These are phyloP conservation scores for Zhuqinia jingwanae DNA, from an alignment of 2,888 invertebrate genomes.

Conservation along the genomic window DNA sequence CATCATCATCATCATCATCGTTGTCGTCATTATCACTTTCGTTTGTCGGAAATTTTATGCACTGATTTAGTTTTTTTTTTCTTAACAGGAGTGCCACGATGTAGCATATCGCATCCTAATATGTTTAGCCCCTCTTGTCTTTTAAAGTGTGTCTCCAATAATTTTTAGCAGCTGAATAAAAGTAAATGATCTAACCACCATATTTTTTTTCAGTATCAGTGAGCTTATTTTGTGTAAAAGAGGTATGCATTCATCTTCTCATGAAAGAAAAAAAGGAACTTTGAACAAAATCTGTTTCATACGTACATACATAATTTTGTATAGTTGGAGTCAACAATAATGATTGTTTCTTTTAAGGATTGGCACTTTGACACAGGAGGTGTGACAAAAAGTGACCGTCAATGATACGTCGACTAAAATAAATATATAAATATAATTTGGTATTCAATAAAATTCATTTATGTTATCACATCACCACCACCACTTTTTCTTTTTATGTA, in stretches of 20 bases:
- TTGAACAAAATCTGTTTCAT: slow-evolving; percentile 35
- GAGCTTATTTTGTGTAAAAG: background rate
- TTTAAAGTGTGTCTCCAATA: too few relatives aligned
- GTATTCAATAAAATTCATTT: background rate
- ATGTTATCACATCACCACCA: background rate
- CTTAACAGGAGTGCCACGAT: slow-evolving; percentile 51
- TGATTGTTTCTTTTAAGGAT: slow-evolving; percentile 10
- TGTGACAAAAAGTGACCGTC: slow-evolving; percentile 43
- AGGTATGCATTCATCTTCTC: too few relatives aligned
- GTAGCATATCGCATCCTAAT: too few relatives aligned
- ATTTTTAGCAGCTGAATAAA: slow-evolving; percentile 2
- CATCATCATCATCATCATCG: slow-evolving; percentile 54
- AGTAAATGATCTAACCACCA: slow-evolving; percentile 9
- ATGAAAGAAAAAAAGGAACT: background rate
- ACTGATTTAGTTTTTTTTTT: slow-evolving; percentile 62
- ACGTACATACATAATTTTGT: too few relatives aligned
- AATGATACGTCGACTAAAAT: slow-evolving; percentile 23
- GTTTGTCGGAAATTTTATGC: slow-evolving; percentile 41
- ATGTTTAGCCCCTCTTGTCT: too few relatives aligned
- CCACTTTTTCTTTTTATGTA: background rate
- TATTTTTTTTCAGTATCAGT: slow-evolving; percentile 38
- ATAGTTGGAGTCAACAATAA: too few relatives aligned
- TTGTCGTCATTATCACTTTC: background rate
- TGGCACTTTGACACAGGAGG: slow-evolving; percentile 31
- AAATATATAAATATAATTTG: background rate